Conservation (phyloP, 2,888 invertebrate species). For the Torymus tubicola region DNA sequence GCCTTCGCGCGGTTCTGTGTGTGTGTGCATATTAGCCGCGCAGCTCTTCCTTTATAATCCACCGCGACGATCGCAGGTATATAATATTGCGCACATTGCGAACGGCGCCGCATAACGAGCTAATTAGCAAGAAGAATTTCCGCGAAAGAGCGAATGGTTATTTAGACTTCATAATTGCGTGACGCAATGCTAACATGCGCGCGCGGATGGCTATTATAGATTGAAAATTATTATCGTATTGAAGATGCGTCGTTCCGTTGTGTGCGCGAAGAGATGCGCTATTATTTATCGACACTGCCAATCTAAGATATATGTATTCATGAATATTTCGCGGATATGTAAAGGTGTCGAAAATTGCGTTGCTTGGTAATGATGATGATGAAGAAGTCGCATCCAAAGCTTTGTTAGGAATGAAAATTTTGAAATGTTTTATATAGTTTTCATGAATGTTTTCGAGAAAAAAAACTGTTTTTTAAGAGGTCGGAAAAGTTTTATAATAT, state of each 20-base stretch:
- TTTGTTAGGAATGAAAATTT: no score
- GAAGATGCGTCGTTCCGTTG: no score
- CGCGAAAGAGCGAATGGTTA: constrained; percentile 40
- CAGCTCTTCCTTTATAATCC: constrained; percentile 11
- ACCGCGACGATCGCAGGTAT: constrained; percentile 12
- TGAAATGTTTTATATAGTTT: no score
- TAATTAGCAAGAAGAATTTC: constrained; percentile 52
- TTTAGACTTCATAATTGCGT: constrained; percentile 46
- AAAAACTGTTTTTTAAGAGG: no score
- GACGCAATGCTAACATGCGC: constrained; percentile 38
- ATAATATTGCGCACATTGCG: constrained; percentile 21
- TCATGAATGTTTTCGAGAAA: no score
- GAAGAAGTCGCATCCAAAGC: background rate
- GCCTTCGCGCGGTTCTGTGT: no score
- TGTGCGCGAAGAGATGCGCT: background rate
- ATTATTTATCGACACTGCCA: background rate
- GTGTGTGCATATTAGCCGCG: background rate
- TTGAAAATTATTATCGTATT: constrained; percentile 42
- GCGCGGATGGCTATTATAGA: constrained; percentile 31
- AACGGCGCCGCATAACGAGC: constrained; percentile 46
- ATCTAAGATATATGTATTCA: constrained; percentile 13
- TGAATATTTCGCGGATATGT: background rate
- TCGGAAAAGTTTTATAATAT: no score
- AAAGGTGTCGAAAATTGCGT: background rate
- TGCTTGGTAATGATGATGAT: background rate